A percentile compares a stretch with the other conserved stretches of the same genome.
Evolutionary conservation across 2,888 invertebrate species (phyloP).

Genomic region (Eupeodes luniger): DNA sequence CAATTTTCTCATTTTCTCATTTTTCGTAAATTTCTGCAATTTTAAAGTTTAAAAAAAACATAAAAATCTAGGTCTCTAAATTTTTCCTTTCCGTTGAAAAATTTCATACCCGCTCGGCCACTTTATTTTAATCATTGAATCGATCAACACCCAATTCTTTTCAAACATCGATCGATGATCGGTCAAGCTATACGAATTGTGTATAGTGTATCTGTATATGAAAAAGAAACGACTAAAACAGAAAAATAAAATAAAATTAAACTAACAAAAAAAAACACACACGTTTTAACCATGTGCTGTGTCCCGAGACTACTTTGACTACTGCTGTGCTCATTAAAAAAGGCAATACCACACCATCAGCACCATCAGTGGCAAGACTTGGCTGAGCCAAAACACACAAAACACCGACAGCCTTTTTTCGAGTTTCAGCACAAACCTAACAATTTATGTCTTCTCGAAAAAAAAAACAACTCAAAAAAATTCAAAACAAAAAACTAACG

Average conservation of each 20-base stretch:
- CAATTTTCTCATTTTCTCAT: slow-evolving; percentile 20
- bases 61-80: not conserved
- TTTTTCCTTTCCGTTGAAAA: not conserved
- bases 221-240: slow-evolving; percentile 33
- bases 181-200: slow-evolving; percentile 33
- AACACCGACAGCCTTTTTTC: slow-evolving; percentile 38
- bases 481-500: slow-evolving; percentile 26
- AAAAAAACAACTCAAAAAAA: slow-evolving; percentile 33
- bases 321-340: slow-evolving; percentile 62
- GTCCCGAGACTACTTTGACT: slow-evolving; percentile 24
- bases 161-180: slow-evolving; percentile 47
- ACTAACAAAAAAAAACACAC: slow-evolving; percentile 10
- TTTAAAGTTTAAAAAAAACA: too few species aligned
- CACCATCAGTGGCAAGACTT: slow-evolving; percentile 15
- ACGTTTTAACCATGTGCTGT: slow-evolving; percentile 58
- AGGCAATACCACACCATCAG: slow-evolving; percentile 41
- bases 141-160: slow-evolving; percentile 70
- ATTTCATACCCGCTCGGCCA: slow-evolving; percentile 31
- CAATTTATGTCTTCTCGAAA: slow-evolving; percentile 60
- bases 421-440: slow-evolving; percentile 61
- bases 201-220: too few species aligned
- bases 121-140: slow-evolving; percentile 62
- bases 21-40: slow-evolving; percentile 6
- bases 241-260: slow-evolving; percentile 35
- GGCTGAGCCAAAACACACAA: slow-evolving; percentile 8